These are phyloP conservation scores for Solenopsis fugax DNA, from an alignment of 1,140 invertebrate species.

Conservation along the genomic window DNA sequence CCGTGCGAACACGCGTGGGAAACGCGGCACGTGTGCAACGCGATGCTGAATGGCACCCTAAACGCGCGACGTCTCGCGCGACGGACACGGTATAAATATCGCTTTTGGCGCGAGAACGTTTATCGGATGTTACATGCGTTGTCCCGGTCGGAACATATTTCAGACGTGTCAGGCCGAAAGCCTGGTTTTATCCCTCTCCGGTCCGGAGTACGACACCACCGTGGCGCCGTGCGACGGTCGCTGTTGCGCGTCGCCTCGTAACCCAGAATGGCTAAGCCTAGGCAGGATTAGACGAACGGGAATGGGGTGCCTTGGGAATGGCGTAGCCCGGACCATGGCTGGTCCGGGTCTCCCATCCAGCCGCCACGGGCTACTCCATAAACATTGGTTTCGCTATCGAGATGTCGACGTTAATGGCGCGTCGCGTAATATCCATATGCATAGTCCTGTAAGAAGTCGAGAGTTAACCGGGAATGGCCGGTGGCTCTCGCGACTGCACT, in stretches of 20 bases:
- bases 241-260: slow-evolving; percentile 30
- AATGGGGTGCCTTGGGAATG: slow-evolving; percentile 36
- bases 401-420: slow-evolving; percentile 44
- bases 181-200: slow-evolving; percentile 45
- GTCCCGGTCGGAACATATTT: slow-evolving; percentile 53
- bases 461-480: slow-evolving; percentile 27
- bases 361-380: slow-evolving; percentile 42
- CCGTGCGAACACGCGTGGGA: slow-evolving; percentile 40
- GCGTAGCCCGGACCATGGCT: not conserved
- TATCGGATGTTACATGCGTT: slow-evolving; percentile 51
- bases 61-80: slow-evolving; percentile 40
- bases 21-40: slow-evolving; percentile 24
- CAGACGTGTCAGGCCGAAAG: slow-evolving; percentile 50
- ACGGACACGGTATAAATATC: slow-evolving; percentile 34
- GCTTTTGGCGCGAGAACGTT: slow-evolving; percentile 30
- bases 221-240: not conserved
- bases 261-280: slow-evolving; percentile 47
- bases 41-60: slow-evolving; percentile 38
- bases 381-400: slow-evolving; percentile 56
- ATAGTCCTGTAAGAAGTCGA: slow-evolving; percentile 51
- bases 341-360: not conserved
- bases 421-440: slow-evolving; percentile 48
- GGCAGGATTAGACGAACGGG: slow-evolving; percentile 44
- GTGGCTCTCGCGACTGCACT: not conserved
- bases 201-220: not conserved